Evolutionary conservation across 2,113 vertebrate species (phyloP), one percentile per base, ranked within the genome.

Genomic region (Syrrhaptes paradoxus): DNA sequence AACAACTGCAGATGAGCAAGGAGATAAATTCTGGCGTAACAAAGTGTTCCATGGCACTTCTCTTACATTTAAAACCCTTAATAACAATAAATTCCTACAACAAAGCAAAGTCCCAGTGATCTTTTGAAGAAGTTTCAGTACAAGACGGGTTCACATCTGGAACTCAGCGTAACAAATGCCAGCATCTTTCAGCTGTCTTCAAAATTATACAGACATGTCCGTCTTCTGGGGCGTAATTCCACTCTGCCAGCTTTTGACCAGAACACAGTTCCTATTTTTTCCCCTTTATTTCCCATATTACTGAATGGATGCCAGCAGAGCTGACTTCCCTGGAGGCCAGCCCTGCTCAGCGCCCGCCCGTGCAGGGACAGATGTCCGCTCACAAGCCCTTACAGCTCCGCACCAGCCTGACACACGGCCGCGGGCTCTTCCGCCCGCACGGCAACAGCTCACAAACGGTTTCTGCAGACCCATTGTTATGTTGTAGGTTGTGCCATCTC

Each of bases 391-490:
- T 24, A 34, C 49, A 41, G 15, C 61, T 6, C 8, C 4, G 17
- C 31, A n/a, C 1, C 0, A 31, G 28, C 26, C n/a, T 22, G 5
- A 66, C 38, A n/a, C 9, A 1, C 29, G 49, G 19, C 51, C 4
- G 26, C 6, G 32, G 43, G 11, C 20, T 14, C 22, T 73, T 19
- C 58, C 41, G 51, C 17, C 61, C 21, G 22, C 5, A 12, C 51
- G 46, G 58, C 45, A 84, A 3, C 55, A 70, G 29, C 54, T 55
- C 82, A 36, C 31, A 43, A 9, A 13, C 0, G 34, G 5, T 48
- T 65, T 81, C 9, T 59, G 34, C 7, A 82, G 49, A 20, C 31
- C 31, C n/a, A 24, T 21, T 48, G 26, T 24, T 36, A 22, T 0
- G 0, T 18, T 46, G 49, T 21, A 46, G 41, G 29, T 9, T 55